These are phyloP conservation scores for Plectrocnemia conspersa DNA, from an alignment of 1,140 invertebrate genomes.

Conservation along the genomic window DNA sequence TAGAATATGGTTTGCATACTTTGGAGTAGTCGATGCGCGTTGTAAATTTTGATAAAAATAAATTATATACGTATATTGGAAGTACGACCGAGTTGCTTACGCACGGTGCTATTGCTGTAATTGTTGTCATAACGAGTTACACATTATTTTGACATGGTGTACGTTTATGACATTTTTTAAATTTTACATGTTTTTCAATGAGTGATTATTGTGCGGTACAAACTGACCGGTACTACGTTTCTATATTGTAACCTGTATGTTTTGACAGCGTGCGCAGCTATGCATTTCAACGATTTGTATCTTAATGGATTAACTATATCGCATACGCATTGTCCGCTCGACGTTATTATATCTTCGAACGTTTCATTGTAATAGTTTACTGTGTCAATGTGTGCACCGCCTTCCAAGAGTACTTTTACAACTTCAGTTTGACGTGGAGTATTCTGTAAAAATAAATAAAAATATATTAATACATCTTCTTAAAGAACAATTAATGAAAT, in stretches of 20 bases:
- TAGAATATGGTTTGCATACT: not conserved
- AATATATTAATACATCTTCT: not conserved
- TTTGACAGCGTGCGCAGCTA: conserved; percentile 72
- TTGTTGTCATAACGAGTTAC: not conserved
- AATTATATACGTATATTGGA: conserved; percentile 8
- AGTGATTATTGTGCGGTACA: conserved; percentile 47
- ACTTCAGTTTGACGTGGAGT: conserved; percentile 63
- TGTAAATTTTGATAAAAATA: not conserved
- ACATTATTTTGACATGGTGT: not conserved
- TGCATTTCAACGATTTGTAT: conserved; percentile 73
- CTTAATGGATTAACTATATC: conserved; percentile 72
- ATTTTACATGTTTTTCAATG: conserved; percentile 34
- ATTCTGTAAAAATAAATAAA: conserved; percentile 37
- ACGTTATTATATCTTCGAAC: conserved; percentile 63
- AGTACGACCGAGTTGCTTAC: not conserved
- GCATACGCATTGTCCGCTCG: conserved; percentile 54
- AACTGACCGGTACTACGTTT: conserved; percentile 55
- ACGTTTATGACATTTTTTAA: not conserved
- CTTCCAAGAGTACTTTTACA: conserved; percentile 63
- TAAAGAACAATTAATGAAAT: too few relatives aligned
- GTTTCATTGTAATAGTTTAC: conserved; percentile 76
- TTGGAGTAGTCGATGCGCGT: not conserved
- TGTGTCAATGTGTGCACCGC: conserved; percentile 84
- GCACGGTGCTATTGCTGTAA: not conserved
- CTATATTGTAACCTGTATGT: conserved; percentile 59